These are phyloP conservation scores for Mythimna pallens DNA, from an alignment of 2,888 invertebrate genomes.

Conservation along the genomic window DNA sequence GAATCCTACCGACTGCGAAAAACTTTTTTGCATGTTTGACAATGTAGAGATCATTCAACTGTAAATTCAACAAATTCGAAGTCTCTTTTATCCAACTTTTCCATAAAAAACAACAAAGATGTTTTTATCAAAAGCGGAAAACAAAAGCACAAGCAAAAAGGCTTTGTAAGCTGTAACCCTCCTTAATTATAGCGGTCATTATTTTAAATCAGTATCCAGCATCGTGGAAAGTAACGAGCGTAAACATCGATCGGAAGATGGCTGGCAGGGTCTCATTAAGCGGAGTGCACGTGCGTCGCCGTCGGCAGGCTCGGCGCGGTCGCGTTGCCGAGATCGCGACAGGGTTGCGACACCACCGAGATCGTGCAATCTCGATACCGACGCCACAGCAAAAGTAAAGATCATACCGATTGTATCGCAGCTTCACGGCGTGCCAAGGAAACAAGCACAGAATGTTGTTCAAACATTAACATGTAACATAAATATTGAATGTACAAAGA, in stretches of 20 bases:
- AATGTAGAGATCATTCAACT: constrained; percentile 9
- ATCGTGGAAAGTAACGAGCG: constrained; percentile 75
- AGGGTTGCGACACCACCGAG: constrained; percentile 70
- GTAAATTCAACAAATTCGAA: neutral
- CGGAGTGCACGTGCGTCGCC: constrained; percentile 85
- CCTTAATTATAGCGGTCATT: constrained; percentile 60
- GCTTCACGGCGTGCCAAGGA: constrained; percentile 26
- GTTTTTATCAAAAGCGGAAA: constrained; percentile 34
- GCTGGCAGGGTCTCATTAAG: constrained; percentile 82
- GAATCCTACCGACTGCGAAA: constrained; percentile 96
- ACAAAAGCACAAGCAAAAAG: constrained; percentile 42
- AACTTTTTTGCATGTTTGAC: constrained; percentile 54
- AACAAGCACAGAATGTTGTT: constrained; percentile 45
- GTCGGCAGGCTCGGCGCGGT: constrained; percentile 68
- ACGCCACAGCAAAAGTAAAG: constrained; percentile 53
- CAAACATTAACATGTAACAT: constrained; percentile 38
- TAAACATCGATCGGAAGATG: constrained; percentile 83
- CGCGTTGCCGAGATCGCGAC: constrained; percentile 57
- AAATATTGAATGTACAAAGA: constrained; percentile 48
- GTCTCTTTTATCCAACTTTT: neutral
- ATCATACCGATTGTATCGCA: constrained; percentile 53
- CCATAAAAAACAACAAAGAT: constrained; percentile 3
- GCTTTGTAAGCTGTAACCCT: constrained; percentile 29
- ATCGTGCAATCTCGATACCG: constrained; percentile 61
- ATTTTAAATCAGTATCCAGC: constrained; percentile 66